Base-by-base conservation (phyloP, 2,888 invertebrate genomes). In the Morpho helenor region DNA sequence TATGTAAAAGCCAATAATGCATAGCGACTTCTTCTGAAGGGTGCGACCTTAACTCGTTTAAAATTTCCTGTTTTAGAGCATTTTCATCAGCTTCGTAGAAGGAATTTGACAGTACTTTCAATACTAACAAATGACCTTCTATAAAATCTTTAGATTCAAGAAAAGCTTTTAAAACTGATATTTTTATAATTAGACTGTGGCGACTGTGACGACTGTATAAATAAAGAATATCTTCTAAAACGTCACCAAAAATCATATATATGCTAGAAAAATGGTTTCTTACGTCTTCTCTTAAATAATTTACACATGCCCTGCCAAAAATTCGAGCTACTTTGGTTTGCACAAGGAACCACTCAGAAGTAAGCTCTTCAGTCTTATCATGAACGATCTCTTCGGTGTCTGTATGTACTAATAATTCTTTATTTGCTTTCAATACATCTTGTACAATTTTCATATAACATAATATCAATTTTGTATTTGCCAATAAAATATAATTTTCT, bases 401-500 rank as follows among this genome's bases (percentile, higher is more conserved):
- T 67, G 66, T 7, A 70, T 16, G 43, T 9, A 43, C 5, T 42
- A 8, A n/a, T 6, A 55, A 16, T 40, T 52, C 43, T 45, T 52
- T 42, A 7, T 55, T 22, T 46, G 7, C 8, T 9, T 57, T 41
- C 31, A 63, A 31, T 5, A 31, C 42, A 8, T 57, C 51, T 3
- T 72, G 65, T 42, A 76, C 61, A 49, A 80, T 61, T 59, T 71
- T 73, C 2, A 76, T 61, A 7, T 76, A 62, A 50, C 70, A 68
- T 4, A 74, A 66, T 7, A 70, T 64, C 44, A 86, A 62, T 55
- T 76, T 78, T 76, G 80, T 80, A 22, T 64, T 71, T 16, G 75
- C 77, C 58, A 85, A 41, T 49, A 77, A 57, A 8, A 77, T 49
- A 56, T 86, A 87, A 63, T 82, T 75, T 68, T 82, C 74, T 52